Conservation (phyloP, 2,888 invertebrate species). For the Beris chalybata region DNA sequence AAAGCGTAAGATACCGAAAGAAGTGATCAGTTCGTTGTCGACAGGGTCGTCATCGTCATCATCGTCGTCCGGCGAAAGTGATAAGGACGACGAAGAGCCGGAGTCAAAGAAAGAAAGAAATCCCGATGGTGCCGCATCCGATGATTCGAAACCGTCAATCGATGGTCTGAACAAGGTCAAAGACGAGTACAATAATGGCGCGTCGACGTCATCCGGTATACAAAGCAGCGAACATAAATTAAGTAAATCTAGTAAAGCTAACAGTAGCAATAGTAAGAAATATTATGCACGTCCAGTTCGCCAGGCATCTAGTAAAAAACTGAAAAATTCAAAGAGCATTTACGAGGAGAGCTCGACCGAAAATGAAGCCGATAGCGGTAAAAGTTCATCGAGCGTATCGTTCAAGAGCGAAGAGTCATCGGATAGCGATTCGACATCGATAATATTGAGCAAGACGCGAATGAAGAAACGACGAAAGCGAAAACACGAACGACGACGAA, state of each 20-base stretch:
- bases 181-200: conserved; percentile 34
- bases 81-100: conserved; percentile 1
- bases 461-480: conserved; percentile 11
- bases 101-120: not conserved
- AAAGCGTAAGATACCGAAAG: conserved; percentile 30
- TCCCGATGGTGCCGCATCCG: conserved; percentile 2
- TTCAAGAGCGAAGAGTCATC: conserved; percentile 8
- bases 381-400: not conserved
- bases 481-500: conserved; percentile 15
- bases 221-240: conserved; percentile 1
- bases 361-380: conserved; percentile 24
- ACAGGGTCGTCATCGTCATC: conserved; percentile 19
- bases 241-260: not conserved
- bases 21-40: conserved; percentile 21
- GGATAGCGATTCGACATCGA: conserved; percentile 2
- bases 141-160: conserved; percentile 6
- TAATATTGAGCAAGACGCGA: not conserved
- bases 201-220: conserved; percentile 37
- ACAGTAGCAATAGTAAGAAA: conserved; percentile 30
- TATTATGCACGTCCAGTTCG: conserved; percentile 35
- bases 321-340: conserved; percentile 29
- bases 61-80: conserved; percentile 21
- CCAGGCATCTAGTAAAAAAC: conserved; percentile 15
- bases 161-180: conserved; percentile 3
- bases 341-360: conserved; percentile 32